These are phyloP conservation scores for Drosophila anomelani DNA, from an alignment of 2,888 invertebrate genomes.

Conservation along the genomic window DNA sequence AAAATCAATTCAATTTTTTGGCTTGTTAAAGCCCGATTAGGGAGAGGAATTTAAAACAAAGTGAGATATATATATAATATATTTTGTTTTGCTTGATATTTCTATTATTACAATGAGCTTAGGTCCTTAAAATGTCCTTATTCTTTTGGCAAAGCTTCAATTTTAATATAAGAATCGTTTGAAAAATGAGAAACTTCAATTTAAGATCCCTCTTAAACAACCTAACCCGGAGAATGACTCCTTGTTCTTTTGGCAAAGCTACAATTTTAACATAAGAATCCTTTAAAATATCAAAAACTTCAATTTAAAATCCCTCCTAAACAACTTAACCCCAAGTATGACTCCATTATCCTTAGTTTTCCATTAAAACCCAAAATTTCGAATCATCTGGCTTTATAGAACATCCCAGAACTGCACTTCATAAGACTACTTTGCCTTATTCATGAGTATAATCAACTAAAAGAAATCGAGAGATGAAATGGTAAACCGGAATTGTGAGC, in stretches of 20 bases:
- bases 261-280: background rate
- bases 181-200: no score
- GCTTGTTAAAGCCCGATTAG: background rate
- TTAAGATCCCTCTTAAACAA: no score
- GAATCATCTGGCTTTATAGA: background rate
- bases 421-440: background rate
- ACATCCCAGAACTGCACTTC: slow-evolving; percentile 1
- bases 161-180: no score
- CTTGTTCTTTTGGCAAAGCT: no score
- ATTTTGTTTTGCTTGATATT: no score
- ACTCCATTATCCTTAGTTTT: background rate
- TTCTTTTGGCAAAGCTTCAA: background rate
- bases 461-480: slow-evolving; percentile 19
- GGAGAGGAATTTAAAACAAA: background rate
- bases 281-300: background rate
- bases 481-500: slow-evolving; percentile 21
- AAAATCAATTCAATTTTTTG: slow-evolving; percentile 47
- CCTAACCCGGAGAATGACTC: no score
- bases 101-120: background rate
- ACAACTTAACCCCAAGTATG: no score
- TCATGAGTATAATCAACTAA: slow-evolving; percentile 12
- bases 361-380: background rate
- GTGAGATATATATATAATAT: no score
- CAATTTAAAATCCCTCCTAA: background rate
- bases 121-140: background rate